Evolutionary conservation across 2,888 invertebrate genomes (phyloP).

Genomic region (Sarcophaga subvicina): DNA sequence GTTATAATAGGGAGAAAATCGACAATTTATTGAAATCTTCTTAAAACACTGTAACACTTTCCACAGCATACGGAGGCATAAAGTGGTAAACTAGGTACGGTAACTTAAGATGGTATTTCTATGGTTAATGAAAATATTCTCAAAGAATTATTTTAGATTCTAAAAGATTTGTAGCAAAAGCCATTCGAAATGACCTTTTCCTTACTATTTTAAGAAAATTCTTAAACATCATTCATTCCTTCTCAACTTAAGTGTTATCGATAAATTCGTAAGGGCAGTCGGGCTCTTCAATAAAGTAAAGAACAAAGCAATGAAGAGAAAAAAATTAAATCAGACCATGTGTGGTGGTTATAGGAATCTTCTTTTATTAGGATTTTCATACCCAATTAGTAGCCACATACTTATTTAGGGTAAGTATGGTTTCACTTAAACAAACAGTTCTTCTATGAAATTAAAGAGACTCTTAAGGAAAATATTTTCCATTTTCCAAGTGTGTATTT

Average conservation of each 20-base stretch:
- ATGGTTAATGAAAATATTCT: slow-evolving; percentile 32
- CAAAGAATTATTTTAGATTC: slow-evolving; percentile 1
- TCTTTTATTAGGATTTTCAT: slow-evolving; percentile 36
- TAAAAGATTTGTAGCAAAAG: background rate
- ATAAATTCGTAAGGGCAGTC: background rate
- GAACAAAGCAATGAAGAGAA: background rate
- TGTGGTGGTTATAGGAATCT: slow-evolving; percentile 28
- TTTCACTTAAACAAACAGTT: slow-evolving; percentile 36
- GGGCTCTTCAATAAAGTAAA: background rate
- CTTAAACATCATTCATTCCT: background rate
- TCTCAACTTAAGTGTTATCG: background rate
- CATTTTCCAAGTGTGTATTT: background rate
- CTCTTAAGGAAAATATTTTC: slow-evolving; percentile 16
- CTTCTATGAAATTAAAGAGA: slow-evolving; percentile 15
- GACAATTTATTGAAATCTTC: background rate
- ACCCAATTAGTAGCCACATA: slow-evolving; percentile 34
- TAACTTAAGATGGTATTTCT: slow-evolving; percentile 12
- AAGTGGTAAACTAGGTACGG: background rate
- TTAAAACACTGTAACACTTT: slow-evolving; percentile 7
- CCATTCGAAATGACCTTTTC: slow-evolving; percentile 13
- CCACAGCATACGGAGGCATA: background rate
- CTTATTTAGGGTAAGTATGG: background rate
- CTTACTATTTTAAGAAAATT: slow-evolving; percentile 23
- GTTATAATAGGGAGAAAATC: slow-evolving; percentile 18
- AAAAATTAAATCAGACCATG: slow-evolving; percentile 21